Conservation (phyloP, 2,797 vertebrate genomes). For the Poecilia picta region DNA sequence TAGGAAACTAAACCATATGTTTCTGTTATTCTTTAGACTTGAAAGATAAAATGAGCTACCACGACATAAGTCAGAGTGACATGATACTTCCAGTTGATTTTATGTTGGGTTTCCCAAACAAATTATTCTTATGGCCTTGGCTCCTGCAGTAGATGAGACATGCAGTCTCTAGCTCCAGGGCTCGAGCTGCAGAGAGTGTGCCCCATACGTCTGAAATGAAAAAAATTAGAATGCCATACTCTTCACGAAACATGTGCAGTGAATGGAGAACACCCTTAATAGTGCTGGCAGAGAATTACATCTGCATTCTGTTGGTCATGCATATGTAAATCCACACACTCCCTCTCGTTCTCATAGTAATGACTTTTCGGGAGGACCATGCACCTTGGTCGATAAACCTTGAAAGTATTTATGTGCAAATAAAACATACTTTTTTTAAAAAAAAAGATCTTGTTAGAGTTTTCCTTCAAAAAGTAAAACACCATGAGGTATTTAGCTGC, state of each 20-base stretch:
- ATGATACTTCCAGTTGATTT: slow-evolving; percentile 47
- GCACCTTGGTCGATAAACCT: slow-evolving; percentile 57
- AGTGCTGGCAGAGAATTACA: slow-evolving; percentile 62
- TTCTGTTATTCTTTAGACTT: slow-evolving; percentile 22
- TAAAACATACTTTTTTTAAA: slow-evolving; percentile 23
- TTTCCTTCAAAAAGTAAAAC: background rate
- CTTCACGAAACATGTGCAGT: slow-evolving; percentile 61
- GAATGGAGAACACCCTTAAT: slow-evolving; percentile 72
- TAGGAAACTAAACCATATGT: slow-evolving; percentile 10
- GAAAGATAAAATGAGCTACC: slow-evolving; percentile 23
- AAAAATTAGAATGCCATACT: slow-evolving; percentile 72
- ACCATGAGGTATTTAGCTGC: background rate
- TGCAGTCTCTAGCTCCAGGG: slow-evolving; percentile 54
- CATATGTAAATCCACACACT: slow-evolving; percentile 64
- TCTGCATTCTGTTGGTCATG: slow-evolving; percentile 73
- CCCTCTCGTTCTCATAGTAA: slow-evolving; percentile 39
- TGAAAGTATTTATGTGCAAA: slow-evolving; percentile 64
- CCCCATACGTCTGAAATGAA: slow-evolving; percentile 61
- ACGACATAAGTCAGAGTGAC: slow-evolving; percentile 38
- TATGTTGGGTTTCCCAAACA: slow-evolving; percentile 62
- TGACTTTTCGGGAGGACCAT: slow-evolving; percentile 59
- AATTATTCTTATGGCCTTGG: slow-evolving; percentile 47
- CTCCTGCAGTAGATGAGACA: slow-evolving; percentile 58
- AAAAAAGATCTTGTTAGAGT: background rate
- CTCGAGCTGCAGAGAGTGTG: slow-evolving; percentile 43